Evolutionary conservation across 2,888 invertebrate species (phyloP), one percentile per base, ranked within the genome.

Genomic region (Smittia sp.): DNA sequence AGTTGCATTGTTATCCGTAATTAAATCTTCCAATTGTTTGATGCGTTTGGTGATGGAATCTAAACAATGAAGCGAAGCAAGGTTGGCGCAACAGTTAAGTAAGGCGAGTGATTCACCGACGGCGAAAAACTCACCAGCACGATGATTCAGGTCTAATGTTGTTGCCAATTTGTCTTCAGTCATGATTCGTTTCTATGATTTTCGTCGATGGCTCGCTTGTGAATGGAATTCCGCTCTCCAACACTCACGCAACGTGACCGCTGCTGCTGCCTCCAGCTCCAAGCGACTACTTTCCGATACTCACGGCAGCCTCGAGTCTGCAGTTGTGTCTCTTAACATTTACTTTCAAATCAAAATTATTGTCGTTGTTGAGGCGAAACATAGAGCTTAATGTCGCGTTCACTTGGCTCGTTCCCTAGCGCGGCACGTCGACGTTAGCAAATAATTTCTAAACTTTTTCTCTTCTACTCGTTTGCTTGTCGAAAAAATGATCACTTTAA

Each of bases 11-110:
- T 76, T 91, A 74, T 90, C 90, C 76, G 93, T 86, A 83, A 94
- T 94, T 82, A 94, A 86, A 77, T 89, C 87, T 84, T 95, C 94
- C 79, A 96, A 86, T 81, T 93, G 91, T 80, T 90, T 90, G 78
- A 94, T 86, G 78, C 94, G 88, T 78, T 90, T 88, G 11, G 65
- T 32, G 11, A 65, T 20, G n/a, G 65, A 27, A 27, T 65, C 65
- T 65, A 65, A 18, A 9, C 4, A 65, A 58, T 58, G 20, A 22
- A n/a, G 22, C 18, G 22, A 22, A 58, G 22, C 15, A 18, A 4
- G 18, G 22, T 58, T 18, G 20, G 7, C 22, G n/a, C 11, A 46
- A 46, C 2, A 46, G 11, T 46, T 46, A 46, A 46, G 46, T n/a
- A 46, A n/a, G 11, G 2, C 11, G n/a, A 58, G 18, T 58, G 58